Conservation (phyloP, 2,888 invertebrate genomes). For the Venustoraphidia nigricollis region DNA sequence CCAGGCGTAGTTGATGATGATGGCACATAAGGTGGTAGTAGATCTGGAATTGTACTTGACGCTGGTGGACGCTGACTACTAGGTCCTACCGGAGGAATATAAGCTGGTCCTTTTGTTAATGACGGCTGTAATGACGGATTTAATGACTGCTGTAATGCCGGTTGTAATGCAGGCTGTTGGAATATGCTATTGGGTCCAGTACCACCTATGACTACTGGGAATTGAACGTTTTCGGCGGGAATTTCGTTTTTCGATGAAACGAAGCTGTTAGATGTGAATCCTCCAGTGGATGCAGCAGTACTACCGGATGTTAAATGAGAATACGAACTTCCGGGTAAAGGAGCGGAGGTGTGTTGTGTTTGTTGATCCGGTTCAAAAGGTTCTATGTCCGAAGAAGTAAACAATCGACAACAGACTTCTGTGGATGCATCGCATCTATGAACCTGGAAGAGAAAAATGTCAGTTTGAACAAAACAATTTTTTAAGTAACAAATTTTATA, state of each 20-base stretch:
- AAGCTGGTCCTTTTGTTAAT: constrained; percentile 19
- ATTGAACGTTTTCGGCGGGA: neutral
- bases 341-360: constrained; percentile 14
- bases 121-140: neutral
- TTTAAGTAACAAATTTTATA: too few relatives aligned
- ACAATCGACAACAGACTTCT: constrained; percentile 28
- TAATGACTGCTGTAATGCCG: neutral
- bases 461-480: too few relatives aligned
- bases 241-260: constrained; percentile 1
- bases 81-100: constrained; percentile 22
- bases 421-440: constrained; percentile 24
- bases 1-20: constrained; percentile 6
- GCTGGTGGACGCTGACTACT: constrained; percentile 2
- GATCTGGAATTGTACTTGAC: constrained; percentile 9
- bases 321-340: constrained; percentile 20
- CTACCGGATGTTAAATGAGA: constrained; percentile 20
- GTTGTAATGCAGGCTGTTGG: neutral
- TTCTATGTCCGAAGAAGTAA: constrained; percentile 13
- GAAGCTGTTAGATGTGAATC: neutral
- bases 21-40: constrained; percentile 8
- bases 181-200: neutral
- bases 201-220: neutral
- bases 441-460: constrained; percentile 20
- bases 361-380: constrained; percentile 11
- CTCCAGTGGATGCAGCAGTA: constrained; percentile 1